These are phyloP conservation scores for Melangyna quadrimaculata DNA, from an alignment of 2,888 invertebrate species.

Conservation along the genomic window DNA sequence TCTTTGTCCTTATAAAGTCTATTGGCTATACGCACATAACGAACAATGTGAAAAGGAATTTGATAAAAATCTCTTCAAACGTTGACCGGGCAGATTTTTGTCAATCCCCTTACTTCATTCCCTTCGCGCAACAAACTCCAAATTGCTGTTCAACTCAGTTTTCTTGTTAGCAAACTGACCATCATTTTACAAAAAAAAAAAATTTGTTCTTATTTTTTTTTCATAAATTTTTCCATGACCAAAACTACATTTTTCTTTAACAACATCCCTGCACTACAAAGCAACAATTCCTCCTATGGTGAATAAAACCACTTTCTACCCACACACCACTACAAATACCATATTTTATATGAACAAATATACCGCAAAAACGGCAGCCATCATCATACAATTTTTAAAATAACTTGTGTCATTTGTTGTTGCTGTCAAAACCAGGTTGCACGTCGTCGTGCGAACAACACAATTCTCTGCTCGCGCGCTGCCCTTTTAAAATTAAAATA, in stretches of 20 bases:
- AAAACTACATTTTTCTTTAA: neutral
- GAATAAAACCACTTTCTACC: neutral
- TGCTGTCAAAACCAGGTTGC: slow-evolving; percentile 70
- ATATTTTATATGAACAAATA: neutral
- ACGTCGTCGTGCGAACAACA: slow-evolving; percentile 71
- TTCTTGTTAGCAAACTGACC: too few relatives aligned
- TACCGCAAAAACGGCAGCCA: slow-evolving; percentile 52
- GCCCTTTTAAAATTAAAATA: slow-evolving; percentile 14
- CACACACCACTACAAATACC: neutral
- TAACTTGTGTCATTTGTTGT: slow-evolving; percentile 67
- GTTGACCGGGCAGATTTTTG: too few relatives aligned
- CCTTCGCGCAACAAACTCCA: too few relatives aligned
- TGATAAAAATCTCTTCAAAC: too few relatives aligned
- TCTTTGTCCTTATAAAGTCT: too few relatives aligned
- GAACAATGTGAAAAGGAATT: too few relatives aligned
- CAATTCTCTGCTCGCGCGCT: slow-evolving; percentile 57
- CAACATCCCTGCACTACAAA: slow-evolving; percentile 20
- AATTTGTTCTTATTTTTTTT: too few relatives aligned
- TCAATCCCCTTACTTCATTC: too few relatives aligned
- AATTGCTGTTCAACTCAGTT: too few relatives aligned
- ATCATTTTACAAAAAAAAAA: too few relatives aligned
- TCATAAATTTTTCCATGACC: too few relatives aligned
- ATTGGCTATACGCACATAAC: too few relatives aligned
- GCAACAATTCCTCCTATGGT: slow-evolving; percentile 24
- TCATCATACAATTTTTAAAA: slow-evolving; percentile 36